Base-by-base conservation (phyloP, 1,140 invertebrate genomes). In the Aricia agestis region DNA sequence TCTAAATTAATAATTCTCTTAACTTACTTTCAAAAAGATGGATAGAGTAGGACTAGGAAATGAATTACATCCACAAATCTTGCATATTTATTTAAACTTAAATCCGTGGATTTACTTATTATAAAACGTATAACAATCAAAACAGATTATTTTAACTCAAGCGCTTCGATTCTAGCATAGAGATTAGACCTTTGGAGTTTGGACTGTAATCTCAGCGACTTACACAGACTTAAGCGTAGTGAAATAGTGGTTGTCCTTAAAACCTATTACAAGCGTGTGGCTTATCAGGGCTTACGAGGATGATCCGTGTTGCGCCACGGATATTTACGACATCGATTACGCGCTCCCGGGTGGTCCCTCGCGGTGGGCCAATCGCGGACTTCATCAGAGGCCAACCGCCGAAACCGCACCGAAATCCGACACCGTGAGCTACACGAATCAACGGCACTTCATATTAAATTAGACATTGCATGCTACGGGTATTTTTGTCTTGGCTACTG, bases 321-420 rank as follows among this genome's bases (percentile, higher is more conserved):
- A 82, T 87, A 86, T 90, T 90, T 90, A 90, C 76, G 82, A 84
- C 84, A 82, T 79, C 72, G 82, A 82, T 83, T 82, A 81, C 77
- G 73, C 73, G 69, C 68, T 69, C 81, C 79, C 81, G 80, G 86
- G 86, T 87, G 85, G 86, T 89, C 86, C 74, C 81, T 74, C 78
- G 78, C 58, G 78, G 80, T 84, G 82, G 83, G 80, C 76, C 73
- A 80, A 84, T 87, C 82, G 76, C 76, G 75, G 71, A 85, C 79
- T 82, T 86, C 86, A 86, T 85, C 83, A 82, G 75, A 82, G 80
- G 77, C 75, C 82, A 85, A 82, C 78, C 80, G 75, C 81, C 81
- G 73, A 85, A 84, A 85, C 80, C 80, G 79, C 78, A 78, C 71
- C 70, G 78, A 78, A 80, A 78, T 72, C 67, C 69, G 79, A 79